These are phyloP conservation scores for Cassiopea andromeda DNA, from an alignment of 30 jellyfish, hydroid and myxozoan species.

Conservation along the genomic window DNA sequence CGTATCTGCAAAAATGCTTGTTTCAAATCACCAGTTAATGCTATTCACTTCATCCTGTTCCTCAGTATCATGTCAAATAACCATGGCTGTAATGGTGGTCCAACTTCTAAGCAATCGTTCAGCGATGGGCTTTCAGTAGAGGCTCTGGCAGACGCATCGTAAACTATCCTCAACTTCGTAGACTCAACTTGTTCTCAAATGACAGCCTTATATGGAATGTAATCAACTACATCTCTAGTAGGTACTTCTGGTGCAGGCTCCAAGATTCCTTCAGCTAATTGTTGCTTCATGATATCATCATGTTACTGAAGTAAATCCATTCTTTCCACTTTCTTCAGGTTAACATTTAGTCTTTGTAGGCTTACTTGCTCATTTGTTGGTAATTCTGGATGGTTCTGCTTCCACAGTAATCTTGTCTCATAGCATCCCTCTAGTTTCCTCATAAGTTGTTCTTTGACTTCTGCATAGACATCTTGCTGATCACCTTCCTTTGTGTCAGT, in stretches of 20 bases:
- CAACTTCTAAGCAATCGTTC: conserved; percentile 58
- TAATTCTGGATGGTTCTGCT: conserved; percentile 6
- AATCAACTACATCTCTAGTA: background rate
- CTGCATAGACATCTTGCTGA: conserved; percentile 36
- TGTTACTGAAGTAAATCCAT: conserved; percentile 22
- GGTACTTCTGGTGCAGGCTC: conserved; percentile 1
- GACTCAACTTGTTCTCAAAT: conserved; percentile 54
- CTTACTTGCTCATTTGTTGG: background rate
- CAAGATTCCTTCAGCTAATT: conserved; percentile 33
- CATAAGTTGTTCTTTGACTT: conserved; percentile 43
- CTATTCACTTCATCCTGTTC: conserved; percentile 34
- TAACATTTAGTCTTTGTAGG: conserved; percentile 24
- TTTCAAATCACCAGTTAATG: conserved; percentile 51
- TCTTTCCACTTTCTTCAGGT: conserved; percentile 22
- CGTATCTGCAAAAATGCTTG: conserved; percentile 61
- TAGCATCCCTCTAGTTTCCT: conserved; percentile 16
- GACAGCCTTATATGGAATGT: conserved; percentile 56
- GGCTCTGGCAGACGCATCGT: conserved; percentile 55
- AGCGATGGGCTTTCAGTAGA: conserved; percentile 16
- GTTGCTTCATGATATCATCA: conserved; percentile 34
- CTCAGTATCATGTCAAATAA: conserved; percentile 39
- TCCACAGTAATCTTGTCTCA: background rate
- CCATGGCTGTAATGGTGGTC: conserved; percentile 47
- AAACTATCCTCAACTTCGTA: conserved; percentile 47
- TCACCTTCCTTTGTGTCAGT: conserved; percentile 56